Percentiles rank a stretch among this genome's conserved stretches.
Evolutionary conservation across 2,888 invertebrate species (phyloP).

Genomic region (Drosophila maculinotata): DNA sequence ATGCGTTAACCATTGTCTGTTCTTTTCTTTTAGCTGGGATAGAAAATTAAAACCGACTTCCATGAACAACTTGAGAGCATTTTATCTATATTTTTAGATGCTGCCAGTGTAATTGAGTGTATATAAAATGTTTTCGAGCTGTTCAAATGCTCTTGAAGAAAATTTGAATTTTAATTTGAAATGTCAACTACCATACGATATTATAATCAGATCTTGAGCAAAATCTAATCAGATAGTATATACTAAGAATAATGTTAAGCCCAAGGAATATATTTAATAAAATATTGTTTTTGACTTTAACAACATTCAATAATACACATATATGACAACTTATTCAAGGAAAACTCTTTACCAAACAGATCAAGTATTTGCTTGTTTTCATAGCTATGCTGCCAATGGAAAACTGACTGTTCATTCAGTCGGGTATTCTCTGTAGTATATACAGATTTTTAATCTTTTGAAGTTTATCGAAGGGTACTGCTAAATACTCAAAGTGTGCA

Average conservation of each 20-base stretch:
- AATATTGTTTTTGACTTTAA: no score
- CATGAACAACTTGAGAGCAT: slow-evolving; percentile 4
- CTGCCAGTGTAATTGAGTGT: no score
- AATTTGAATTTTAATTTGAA: neutral
- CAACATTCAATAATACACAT: no score
- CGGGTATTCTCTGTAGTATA: neutral
- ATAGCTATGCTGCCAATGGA: neutral
- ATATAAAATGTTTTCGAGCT: neutral
- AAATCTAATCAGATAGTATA: no score
- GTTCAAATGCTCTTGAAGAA: neutral
- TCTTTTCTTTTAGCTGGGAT: neutral
- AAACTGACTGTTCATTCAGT: neutral
- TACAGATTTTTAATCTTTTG: slow-evolving; percentile 7
- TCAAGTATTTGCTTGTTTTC: neutral
- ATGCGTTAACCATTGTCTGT: slow-evolving; percentile 8
- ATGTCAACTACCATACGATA: no score
- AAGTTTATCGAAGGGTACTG: slow-evolving; percentile 4
- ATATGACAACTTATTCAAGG: neutral
- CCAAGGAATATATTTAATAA: no score
- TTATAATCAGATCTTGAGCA: no score
- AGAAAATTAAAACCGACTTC: neutral
- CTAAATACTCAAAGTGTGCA: slow-evolving; percentile 24
- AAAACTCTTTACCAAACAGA: neutral
- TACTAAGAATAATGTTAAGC: no score
- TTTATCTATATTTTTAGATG: neutral